Conservation (phyloP, 1,140 invertebrate species). For the Brachionus rubens region DNA sequence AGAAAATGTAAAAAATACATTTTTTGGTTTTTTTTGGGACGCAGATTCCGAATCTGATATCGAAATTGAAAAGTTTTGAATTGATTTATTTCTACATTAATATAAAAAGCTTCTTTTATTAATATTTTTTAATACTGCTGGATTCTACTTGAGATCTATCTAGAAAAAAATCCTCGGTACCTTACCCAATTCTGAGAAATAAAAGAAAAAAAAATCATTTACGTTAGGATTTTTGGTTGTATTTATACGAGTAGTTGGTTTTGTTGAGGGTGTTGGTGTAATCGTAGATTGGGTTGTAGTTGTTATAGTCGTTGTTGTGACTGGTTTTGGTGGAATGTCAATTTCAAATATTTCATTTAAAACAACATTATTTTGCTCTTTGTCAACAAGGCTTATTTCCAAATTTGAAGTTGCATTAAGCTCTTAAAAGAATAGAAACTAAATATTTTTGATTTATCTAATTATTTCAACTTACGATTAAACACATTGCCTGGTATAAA, state of each 20-base stretch:
- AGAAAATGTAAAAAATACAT: too few species aligned
- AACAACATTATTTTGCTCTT: slow-evolving; percentile 1
- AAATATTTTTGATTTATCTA: not conserved
- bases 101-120: too few species aligned
- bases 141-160: too few species aligned
- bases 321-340: not conserved
- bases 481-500: not conserved
- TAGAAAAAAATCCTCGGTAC: too few species aligned
- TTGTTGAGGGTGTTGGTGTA: not conserved
- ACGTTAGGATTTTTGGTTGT: not conserved
- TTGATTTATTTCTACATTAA: too few species aligned
- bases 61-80: too few species aligned
- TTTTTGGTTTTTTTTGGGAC: too few species aligned
- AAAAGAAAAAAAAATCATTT: not conserved
- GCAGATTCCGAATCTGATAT: too few species aligned
- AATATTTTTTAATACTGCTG: too few species aligned
- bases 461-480: not conserved
- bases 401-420: not conserved
- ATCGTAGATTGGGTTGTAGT: not conserved
- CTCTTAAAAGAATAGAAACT: not conserved
- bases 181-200: not conserved
- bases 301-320: not conserved
- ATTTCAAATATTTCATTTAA: slow-evolving; percentile 23
- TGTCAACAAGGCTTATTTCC: slow-evolving; percentile 4
- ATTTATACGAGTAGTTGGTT: not conserved